phyloP scores from a whole-genome alignment of 2,113 vertebrate genomes.

The Ochotona princeps region DNA sequence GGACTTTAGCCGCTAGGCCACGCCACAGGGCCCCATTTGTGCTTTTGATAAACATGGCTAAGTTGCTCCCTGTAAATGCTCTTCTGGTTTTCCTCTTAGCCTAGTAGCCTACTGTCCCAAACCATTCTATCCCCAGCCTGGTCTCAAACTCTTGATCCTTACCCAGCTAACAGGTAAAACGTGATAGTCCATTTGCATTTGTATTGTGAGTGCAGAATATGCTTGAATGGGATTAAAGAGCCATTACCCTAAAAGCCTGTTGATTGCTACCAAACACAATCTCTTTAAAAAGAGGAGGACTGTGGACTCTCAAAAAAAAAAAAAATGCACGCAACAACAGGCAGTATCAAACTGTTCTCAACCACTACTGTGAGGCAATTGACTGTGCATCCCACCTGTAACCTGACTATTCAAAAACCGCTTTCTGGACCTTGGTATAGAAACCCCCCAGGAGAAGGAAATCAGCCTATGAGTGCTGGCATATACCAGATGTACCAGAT shows the following conservation, averaged over 20 bases:
- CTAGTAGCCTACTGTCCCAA: neutral
- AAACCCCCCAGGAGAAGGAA: slow-evolving; percentile 43
- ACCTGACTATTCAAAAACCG: slow-evolving; percentile 66
- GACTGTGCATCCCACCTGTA: slow-evolving; percentile 59
- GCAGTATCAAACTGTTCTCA: slow-evolving; percentile 66
- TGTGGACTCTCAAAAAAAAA: slow-evolving; percentile 29
- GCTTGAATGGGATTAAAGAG: slow-evolving; percentile 71
- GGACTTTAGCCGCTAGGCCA: too few species aligned
- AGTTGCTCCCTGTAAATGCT: neutral
- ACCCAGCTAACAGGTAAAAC: neutral
- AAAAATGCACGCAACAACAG: neutral
- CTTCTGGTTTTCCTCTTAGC: neutral
- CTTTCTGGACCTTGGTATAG: slow-evolving; percentile 58
- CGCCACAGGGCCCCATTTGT: too few species aligned
- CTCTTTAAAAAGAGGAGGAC: slow-evolving; percentile 69
- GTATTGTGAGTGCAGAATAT: slow-evolving; percentile 54
- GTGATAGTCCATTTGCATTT: slow-evolving; percentile 46
- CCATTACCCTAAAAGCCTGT: slow-evolving; percentile 70
- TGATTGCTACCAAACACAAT: slow-evolving; percentile 66
- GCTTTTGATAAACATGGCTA: neutral
- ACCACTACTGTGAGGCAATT: slow-evolving; percentile 56
- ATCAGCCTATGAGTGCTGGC: neutral
- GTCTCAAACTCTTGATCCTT: slow-evolving; percentile 45
- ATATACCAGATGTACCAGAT: neutral
- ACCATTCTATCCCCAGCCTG: neutral